Base-by-base conservation (phyloP, 2,113 vertebrate genomes). In the Charina bottae region DNA sequence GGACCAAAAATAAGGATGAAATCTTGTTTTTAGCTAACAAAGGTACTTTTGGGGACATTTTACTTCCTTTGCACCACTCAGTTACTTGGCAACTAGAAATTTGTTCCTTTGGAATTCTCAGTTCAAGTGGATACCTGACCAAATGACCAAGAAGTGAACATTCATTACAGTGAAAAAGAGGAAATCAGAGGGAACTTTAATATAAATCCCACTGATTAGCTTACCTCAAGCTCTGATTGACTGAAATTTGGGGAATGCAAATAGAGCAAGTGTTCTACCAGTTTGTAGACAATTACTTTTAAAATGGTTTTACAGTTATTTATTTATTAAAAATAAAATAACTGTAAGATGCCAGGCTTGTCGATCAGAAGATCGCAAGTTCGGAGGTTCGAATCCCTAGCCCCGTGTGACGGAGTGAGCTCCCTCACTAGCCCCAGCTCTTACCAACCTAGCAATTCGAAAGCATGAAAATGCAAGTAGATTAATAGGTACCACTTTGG, bases 21-120 rank as follows among this genome's bases (percentile, higher is more conserved):
- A 13, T 21, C 26, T 26, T 59, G 28, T n/a, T 89, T 89, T n/a
- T n/a, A 53, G 42, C 53, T 26, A 60, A 42, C 15, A 85, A 84
- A n/a, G 24, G 10, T 33, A 53, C 42, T 37, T 64, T 64, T 64
- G 49, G 4, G 55, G 24, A 37, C 53, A 56, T 37, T 64, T 83
- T 58, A 23, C 6, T 49, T 78, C 37, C 33, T 58, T 53, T 72
- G 33, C 54, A 78, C 17, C 4, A 28, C 21, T 21, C 90, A 72
- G 53, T 91, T 55, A 72, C 53, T 42, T 91, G 90, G 85, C 64
- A 91, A 88, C 54, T 12, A 88, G 33, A 88, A 33, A 46, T 7
- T 53, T 23, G 11, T 78, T 88, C 54, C 33, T 87, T 4, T 58
- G 8, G 53, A 58, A 78, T 78, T 46, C 37, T 64, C 62, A 58